Evolutionary conservation across 2,113 vertebrate species (phyloP).

Genomic region (Mesocricetus auratus): DNA sequence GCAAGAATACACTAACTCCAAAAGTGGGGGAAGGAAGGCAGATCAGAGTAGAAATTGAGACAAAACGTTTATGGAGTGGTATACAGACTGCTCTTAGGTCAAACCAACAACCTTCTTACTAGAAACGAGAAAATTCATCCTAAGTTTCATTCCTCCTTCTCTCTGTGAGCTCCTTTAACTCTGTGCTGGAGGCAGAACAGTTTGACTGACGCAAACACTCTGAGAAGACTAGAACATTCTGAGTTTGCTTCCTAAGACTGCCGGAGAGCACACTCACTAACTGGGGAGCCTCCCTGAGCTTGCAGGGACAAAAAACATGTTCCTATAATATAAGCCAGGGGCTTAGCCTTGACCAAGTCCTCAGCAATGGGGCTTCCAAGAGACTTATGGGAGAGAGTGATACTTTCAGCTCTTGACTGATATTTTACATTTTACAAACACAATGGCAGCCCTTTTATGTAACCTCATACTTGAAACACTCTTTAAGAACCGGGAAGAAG

Average conservation of each 20-base stretch:
- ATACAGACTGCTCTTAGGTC: neutral
- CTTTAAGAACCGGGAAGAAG: conserved; percentile 56
- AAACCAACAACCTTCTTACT: neutral
- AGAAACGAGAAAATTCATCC: neutral
- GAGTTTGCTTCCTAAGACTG: conserved; percentile 58
- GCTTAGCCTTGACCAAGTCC: conserved; percentile 69
- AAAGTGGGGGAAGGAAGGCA: too few species aligned
- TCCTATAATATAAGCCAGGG: conserved; percentile 76
- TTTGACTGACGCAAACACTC: conserved; percentile 57
- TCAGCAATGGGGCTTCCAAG: conserved; percentile 60
- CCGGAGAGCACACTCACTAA: conserved; percentile 59
- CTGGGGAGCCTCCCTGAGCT: conserved; percentile 75
- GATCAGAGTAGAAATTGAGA: neutral
- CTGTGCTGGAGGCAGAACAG: neutral
- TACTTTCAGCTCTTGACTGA: conserved; percentile 59
- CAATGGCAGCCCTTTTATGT: conserved; percentile 79
- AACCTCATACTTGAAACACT: conserved; percentile 58
- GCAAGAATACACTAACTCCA: neutral
- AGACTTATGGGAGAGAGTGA: conserved; percentile 68
- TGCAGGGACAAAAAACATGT: conserved; percentile 59
- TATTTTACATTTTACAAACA: neutral
- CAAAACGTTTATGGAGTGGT: neutral
- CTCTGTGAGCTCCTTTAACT: neutral
- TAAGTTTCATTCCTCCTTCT: neutral
- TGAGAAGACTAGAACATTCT: conserved; percentile 72